Base-by-base conservation (phyloP, 2,797 vertebrate genomes). In the Sciurus vulgaris region DNA sequence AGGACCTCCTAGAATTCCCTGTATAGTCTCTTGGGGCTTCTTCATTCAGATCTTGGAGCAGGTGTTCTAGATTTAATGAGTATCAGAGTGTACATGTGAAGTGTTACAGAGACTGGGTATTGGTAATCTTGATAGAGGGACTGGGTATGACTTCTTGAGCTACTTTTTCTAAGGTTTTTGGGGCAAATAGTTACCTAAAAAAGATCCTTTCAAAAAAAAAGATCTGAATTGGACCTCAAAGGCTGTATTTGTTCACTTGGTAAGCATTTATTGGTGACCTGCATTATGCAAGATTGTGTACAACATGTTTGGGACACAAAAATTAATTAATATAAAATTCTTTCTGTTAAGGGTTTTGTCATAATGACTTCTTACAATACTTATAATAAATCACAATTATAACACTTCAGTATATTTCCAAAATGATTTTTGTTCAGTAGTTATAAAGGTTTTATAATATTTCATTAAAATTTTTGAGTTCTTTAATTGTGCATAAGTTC, bases 201-300 rank as follows among this genome's bases (percentile, higher is more conserved):
- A 59, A 69, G 12, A 79, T 41, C 1, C 51, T n/a, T 70, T 89
- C 78, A 73, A 69, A 15, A 72, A 95, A 73, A 69, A 15, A 72
- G 17, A 65, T 49, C 38, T 70, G 47, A 84, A 93, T 49, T 86
- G 15, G 26, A 72, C 7, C 28, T 93, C 0, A 13, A 35, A 47
- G 24, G 1, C 20, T 82, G 3, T 59, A 35, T 86, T 47, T 49
- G 54, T 59, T 85, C 54, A 69, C 44, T 86, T 44, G n/a, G 6
- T n/a, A 91, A 91, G 30, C 35, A 84, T 72, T 95, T 79, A 67
- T n/a, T 28, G 14, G 44, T 91, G 47, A 35, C 28, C 44, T 84
- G 4, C 5, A 28, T 95, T 74, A 65, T 10, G 14, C 13, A 87
- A 24, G 35, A 81, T 79, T 59, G 4, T 22, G 4, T 61, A 61